phyloP scores from a whole-genome alignment of 1,140 invertebrate species.

The Thaumatotibia leucotreta region DNA sequence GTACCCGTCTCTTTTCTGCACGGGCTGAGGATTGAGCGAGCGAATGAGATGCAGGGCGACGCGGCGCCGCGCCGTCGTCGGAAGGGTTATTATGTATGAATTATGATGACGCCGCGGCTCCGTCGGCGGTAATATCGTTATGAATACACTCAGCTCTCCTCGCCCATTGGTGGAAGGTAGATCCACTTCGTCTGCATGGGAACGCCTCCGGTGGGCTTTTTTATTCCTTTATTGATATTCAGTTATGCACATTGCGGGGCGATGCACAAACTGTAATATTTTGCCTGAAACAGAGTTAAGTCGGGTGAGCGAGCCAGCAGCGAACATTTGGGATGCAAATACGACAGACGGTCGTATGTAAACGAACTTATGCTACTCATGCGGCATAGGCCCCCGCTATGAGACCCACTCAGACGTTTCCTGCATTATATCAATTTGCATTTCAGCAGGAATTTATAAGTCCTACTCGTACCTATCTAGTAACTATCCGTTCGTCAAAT shows the following conservation, averaged over 20 bases:
- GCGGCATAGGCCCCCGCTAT: conserved; percentile 66
- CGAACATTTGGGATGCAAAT: conserved; percentile 75
- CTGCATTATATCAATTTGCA: conserved; percentile 76
- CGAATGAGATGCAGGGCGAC: conserved; percentile 61
- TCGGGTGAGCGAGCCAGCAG: conserved; percentile 57
- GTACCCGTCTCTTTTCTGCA: conserved; percentile 55
- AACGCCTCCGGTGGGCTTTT: conserved; percentile 70
- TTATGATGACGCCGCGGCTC: conserved; percentile 71
- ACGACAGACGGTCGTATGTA: conserved; percentile 68
- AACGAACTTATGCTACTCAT: conserved; percentile 74
- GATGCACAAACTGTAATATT: conserved; percentile 75
- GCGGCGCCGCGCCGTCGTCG: conserved; percentile 48
- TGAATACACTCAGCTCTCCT: conserved; percentile 68
- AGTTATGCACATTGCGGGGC: conserved; percentile 72
- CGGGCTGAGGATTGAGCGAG: conserved; percentile 26
- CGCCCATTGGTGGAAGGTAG: conserved; percentile 69
- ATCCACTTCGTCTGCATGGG: conserved; percentile 65
- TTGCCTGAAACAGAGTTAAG: conserved; percentile 64
- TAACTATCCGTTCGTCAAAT: too few species aligned
- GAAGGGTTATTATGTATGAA: conserved; percentile 77
- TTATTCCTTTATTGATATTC: conserved; percentile 74
- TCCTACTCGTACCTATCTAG: too few species aligned
- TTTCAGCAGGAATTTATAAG: conserved; percentile 57
- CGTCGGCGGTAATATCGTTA: conserved; percentile 74
- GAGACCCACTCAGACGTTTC: conserved; percentile 73